Percentiles rank a stretch among this genome's conserved stretches.
Conservation (phyloP, 2,888 invertebrate species). For the Campoplex capitator region DNA sequence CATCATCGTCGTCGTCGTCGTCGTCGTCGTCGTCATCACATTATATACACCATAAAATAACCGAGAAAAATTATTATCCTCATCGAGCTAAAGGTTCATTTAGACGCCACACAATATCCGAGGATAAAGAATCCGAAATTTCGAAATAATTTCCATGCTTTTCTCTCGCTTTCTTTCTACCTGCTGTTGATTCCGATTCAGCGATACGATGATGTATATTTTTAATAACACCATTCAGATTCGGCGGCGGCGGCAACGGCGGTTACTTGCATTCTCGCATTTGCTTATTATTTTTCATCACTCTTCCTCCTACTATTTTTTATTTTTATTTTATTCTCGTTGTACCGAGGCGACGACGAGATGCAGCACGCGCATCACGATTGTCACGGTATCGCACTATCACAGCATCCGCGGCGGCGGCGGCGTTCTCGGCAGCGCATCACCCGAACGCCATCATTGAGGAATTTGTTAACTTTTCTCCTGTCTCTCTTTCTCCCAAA, state of each 20-base stretch:
- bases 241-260: neutral
- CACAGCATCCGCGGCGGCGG: too few species aligned
- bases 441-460: too few species aligned
- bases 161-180: slow-evolving; percentile 40
- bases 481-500: too few species aligned
- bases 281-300: too few species aligned
- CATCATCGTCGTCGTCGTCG: neutral
- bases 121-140: neutral
- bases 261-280: too few species aligned
- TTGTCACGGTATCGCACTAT: too few species aligned
- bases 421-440: too few species aligned
- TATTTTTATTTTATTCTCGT: too few species aligned
- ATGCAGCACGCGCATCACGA: too few species aligned
- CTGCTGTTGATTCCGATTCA: slow-evolving; percentile 69
- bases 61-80: neutral
- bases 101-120: neutral
- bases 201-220: slow-evolving; percentile 13
- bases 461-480: too few species aligned
- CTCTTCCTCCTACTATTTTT: too few species aligned
- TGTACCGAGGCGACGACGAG: too few species aligned
- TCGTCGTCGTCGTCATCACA: neutral
- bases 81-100: neutral
- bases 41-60: neutral
- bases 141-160: slow-evolving; percentile 28
- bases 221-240: neutral